Conservation (phyloP, 2,797 vertebrate species). For the Avahi laniger region DNA sequence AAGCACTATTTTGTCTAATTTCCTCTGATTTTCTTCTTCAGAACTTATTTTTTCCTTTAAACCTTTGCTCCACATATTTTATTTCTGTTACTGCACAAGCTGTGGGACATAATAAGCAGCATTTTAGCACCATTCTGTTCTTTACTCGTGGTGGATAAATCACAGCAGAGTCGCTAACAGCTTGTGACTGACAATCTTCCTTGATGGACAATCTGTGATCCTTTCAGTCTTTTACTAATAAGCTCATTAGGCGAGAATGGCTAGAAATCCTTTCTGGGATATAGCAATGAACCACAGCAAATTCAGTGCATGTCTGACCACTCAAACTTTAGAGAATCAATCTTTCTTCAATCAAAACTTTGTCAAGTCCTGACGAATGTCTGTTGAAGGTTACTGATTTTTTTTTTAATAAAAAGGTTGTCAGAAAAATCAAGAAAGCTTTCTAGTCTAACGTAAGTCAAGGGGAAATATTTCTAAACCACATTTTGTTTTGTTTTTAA, state of each 20-base stretch:
- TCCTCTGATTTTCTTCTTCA: conserved; percentile 76
- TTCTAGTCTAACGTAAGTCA: conserved; percentile 65
- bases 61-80: conserved; percentile 73
- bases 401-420: conserved; percentile 33
- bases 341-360: conserved; percentile 87
- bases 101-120: conserved; percentile 71
- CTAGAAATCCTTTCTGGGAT: conserved; percentile 84
- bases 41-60: conserved; percentile 67
- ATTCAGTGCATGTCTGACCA: conserved; percentile 87
- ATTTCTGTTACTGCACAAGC: conserved; percentile 73
- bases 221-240: conserved; percentile 88
- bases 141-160: conserved; percentile 81
- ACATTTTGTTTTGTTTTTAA: neutral
- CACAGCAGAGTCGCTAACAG: conserved; percentile 84
- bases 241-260: conserved; percentile 86
- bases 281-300: conserved; percentile 84
- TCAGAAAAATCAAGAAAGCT: conserved; percentile 56
- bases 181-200: conserved; percentile 85
- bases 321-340: conserved; percentile 87
- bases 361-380: conserved; percentile 83
- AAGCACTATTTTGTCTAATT: conserved; percentile 71
- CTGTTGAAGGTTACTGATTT: conserved; percentile 81
- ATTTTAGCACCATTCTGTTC: conserved; percentile 75
- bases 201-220: conserved; percentile 87
- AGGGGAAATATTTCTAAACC: conserved; percentile 27